Evolutionary conservation across 2,888 invertebrate species (phyloP).

Genomic region (Ectemnius cavifrons): DNA sequence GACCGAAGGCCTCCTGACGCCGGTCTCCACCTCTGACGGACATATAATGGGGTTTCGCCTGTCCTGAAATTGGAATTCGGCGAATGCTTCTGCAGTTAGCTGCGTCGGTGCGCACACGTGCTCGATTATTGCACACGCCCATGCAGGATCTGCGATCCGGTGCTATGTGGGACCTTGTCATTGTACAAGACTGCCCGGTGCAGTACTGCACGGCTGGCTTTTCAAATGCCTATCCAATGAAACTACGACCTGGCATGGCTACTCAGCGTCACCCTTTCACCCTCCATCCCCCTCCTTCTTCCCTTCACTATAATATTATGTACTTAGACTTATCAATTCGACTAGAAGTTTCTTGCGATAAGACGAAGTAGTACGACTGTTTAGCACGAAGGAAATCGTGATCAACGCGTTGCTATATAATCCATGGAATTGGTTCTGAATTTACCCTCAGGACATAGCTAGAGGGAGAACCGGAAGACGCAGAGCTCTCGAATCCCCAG

Average conservation of each 20-base stretch:
- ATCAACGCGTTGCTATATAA: background rate
- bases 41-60: constrained; percentile 55
- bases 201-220: too few species aligned
- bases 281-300: too few species aligned
- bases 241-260: too few species aligned
- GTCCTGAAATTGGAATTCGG: constrained; percentile 61
- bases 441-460: constrained; percentile 14
- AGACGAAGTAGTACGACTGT: too few species aligned
- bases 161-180: constrained; percentile 1
- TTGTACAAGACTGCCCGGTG: background rate
- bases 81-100: constrained; percentile 50
- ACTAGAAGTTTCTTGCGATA: too few species aligned
- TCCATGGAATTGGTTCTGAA: background rate
- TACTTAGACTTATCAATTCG: too few species aligned
- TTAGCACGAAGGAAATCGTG: too few species aligned
- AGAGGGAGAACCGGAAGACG: constrained; percentile 36
- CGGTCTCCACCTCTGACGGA: constrained; percentile 51
- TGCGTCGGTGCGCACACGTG: constrained; percentile 33
- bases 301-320: too few species aligned
- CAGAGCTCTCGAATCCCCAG: constrained; percentile 40
- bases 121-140: constrained; percentile 44
- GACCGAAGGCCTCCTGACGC: constrained; percentile 48
- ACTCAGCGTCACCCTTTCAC: too few species aligned
- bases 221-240: too few species aligned
- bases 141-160: background rate